Conservation (phyloP, 2,888 invertebrate species). For the Priocnemis perturbator region DNA sequence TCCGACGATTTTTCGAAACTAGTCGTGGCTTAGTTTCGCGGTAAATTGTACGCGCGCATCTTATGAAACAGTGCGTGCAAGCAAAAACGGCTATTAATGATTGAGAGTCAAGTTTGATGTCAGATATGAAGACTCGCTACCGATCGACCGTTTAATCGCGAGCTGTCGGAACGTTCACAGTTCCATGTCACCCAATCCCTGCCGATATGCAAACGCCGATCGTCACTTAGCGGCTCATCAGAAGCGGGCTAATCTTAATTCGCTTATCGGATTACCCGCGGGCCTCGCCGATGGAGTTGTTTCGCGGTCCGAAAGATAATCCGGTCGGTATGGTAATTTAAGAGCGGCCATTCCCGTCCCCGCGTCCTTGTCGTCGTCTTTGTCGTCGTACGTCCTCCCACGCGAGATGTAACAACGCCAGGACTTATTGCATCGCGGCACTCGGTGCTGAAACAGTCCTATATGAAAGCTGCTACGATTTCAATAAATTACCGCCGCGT, state of each 20-base stretch:
- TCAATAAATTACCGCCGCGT: too few species aligned
- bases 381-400: background rate
- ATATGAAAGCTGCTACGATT: too few species aligned
- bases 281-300: conserved; percentile 70
- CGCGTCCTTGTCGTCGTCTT: conserved; percentile 2
- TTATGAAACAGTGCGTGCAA: too few species aligned
- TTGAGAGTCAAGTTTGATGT: too few species aligned
- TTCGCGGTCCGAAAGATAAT: conserved; percentile 70
- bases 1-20: too few species aligned
- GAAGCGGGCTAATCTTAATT: conserved; percentile 73
- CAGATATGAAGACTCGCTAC: background rate
- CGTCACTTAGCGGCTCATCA: conserved; percentile 72
- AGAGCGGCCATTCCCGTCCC: conserved; percentile 44
- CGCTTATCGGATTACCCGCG: conserved; percentile 73
- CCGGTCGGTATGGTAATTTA: conserved; percentile 73
- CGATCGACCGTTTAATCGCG: too few species aligned
- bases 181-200: conserved; percentile 60
- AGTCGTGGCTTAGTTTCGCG: too few species aligned
- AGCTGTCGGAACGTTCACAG: background rate
- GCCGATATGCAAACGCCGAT: conserved; percentile 67
- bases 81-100: too few species aligned
- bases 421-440: too few species aligned
- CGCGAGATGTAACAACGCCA: too few species aligned
- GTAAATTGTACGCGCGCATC: too few species aligned
- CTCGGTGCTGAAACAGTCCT: too few species aligned